Base-by-base conservation (phyloP, 2,888 invertebrate genomes). In the Escarpia spicata region DNA sequence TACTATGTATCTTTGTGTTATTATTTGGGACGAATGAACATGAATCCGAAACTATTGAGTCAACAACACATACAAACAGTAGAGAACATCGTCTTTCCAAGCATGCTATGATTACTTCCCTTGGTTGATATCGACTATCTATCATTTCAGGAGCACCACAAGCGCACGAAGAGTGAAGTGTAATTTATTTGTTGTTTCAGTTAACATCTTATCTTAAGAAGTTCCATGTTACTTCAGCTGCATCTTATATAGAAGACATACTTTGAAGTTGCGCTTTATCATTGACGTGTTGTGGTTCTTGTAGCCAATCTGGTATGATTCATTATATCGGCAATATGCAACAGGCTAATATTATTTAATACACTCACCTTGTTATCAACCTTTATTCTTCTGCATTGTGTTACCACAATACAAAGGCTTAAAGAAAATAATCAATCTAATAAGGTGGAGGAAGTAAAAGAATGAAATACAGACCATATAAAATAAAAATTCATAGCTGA, bases 111-210 rank as follows among this genome's bases (percentile, higher is more conserved):
- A 75, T 26, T 6, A 26, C 6, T 26, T 75, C 26, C 75, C 15
- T 75, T 26, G 19, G n/a, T n/a, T 75, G 75, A 75, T 6, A 75
- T 75, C 19, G 75, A 75, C 15, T 75, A 26, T 75, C 19, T 75
- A 26, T 75, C 75, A 26, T 75, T 75, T 75, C n/a, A 75, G 75
- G 75, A 1, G 2, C 75, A 3, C 4, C n/a, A n/a, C 75, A 26
- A 6, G 2, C 26, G 26, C 3, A 26, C 75, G 75, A 75, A 75
- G 6, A 75, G 75, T 19, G 75, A 75, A 75, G 6, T 2, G 75
- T 75, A 75, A 75, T n/a, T 75, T 75, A 75, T n/a, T 75, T 75
- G 75, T 75, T 75, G n/a, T 75, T 75, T 75, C 19, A 75, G n/a
- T 26, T 75, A 75, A 75, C 75, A 75, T 75, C 26, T 75, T 75